phyloP scores from a whole-genome alignment of 2,797 vertebrate species.

The Hoplostethus mediterraneus region DNA sequence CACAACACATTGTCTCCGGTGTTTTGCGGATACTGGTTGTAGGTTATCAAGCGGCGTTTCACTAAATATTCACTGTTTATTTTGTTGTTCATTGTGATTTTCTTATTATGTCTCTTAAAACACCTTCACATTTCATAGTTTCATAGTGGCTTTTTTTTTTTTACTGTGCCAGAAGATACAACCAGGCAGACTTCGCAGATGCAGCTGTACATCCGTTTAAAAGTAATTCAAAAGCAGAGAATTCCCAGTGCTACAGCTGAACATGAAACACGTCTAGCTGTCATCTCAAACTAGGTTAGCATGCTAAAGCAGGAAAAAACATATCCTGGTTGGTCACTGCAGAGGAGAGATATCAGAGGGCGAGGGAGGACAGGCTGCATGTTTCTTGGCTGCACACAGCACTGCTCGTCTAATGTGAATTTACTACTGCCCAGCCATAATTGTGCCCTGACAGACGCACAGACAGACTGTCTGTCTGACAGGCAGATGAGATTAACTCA shows the following conservation, averaged over 20 bases:
- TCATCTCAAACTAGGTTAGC: slow-evolving; percentile 37
- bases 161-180: not conserved
- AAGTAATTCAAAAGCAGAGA: not conserved
- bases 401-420: slow-evolving; percentile 26
- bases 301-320: slow-evolving; percentile 60
- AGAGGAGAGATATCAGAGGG: slow-evolving; percentile 59
- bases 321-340: slow-evolving; percentile 62
- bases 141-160: too few species aligned
- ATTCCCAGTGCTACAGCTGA: not conserved
- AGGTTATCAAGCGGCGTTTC: not conserved
- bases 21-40: not conserved
- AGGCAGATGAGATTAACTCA: slow-evolving; percentile 47
- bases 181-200: not conserved
- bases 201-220: not conserved
- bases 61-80: too few species aligned
- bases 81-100: not conserved
- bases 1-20: not conserved
- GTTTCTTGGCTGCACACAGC: slow-evolving; percentile 39
- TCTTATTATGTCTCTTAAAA: not conserved
- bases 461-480: slow-evolving; percentile 32
- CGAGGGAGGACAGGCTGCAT: slow-evolving; percentile 52
- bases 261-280: slow-evolving; percentile 14
- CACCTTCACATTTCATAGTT: not conserved
- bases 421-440: slow-evolving; percentile 31
- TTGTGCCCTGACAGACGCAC: slow-evolving; percentile 44